phyloP scores from a whole-genome alignment of 2,797 vertebrate species.

The Microchirus variegatus region DNA sequence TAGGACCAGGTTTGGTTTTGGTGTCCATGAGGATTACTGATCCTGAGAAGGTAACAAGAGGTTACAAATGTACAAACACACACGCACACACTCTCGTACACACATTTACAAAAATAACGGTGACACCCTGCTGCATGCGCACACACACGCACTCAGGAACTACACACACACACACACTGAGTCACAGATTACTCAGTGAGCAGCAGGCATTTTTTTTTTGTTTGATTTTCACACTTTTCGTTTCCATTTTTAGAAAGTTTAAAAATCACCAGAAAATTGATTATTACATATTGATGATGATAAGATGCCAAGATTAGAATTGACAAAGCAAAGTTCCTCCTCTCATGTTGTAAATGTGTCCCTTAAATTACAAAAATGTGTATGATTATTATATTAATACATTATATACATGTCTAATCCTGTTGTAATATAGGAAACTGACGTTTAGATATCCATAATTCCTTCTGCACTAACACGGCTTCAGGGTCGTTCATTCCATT shows the following conservation, averaged over 20 bases:
- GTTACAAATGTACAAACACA: no score
- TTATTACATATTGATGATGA: neutral
- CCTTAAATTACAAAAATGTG: neutral
- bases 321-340: slow-evolving; percentile 2
- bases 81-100: no score
- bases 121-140: slow-evolving; percentile 34
- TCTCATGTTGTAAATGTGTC: neutral
- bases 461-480: neutral
- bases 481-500: slow-evolving; percentile 5
- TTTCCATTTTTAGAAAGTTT: slow-evolving; percentile 1
- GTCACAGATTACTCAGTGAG: slow-evolving; percentile 52
- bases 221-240: slow-evolving; percentile 30
- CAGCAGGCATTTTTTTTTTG: slow-evolving; percentile 32
- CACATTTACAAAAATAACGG: slow-evolving; percentile 11
- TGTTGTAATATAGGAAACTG: slow-evolving; percentile 23
- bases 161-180: slow-evolving; percentile 53
- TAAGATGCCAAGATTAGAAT: slow-evolving; percentile 10
- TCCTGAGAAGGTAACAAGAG: no score
- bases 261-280: slow-evolving; percentile 6
- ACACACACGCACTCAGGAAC: slow-evolving; percentile 3
- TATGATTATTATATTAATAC: neutral
- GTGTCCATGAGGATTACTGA: no score
- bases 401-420: neutral
- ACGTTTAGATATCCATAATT: slow-evolving; percentile 13
- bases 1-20: no score